Evolutionary conservation across 2,113 vertebrate species (phyloP).

Genomic region (Apodemus sylvaticus): DNA sequence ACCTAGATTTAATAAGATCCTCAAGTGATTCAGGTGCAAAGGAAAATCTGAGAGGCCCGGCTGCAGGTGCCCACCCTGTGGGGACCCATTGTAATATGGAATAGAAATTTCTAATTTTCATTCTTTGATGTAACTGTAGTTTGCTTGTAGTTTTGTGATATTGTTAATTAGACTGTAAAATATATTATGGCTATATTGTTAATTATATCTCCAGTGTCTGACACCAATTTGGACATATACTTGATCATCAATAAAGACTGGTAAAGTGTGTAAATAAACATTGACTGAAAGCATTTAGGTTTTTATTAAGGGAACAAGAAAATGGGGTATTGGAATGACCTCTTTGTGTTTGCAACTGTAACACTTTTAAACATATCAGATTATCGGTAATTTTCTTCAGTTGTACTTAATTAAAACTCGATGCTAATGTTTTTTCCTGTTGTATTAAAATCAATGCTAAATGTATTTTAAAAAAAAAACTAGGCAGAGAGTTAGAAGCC

Average conservation of each 20-base stretch:
- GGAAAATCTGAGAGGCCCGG: neutral
- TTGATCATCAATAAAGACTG: neutral
- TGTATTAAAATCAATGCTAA: conserved; percentile 56
- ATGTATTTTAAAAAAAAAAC: neutral
- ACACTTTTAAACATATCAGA: conserved; percentile 33
- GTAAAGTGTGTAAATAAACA: conserved; percentile 16
- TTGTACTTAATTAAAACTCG: conserved; percentile 53
- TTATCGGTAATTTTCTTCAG: conserved; percentile 42
- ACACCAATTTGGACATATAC: neutral
- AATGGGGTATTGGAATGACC: neutral
- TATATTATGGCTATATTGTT: neutral
- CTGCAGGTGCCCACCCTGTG: neutral
- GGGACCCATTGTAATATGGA: neutral
- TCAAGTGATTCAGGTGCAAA: neutral
- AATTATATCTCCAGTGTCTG: neutral
- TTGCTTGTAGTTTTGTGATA: neutral
- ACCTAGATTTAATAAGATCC: neutral
- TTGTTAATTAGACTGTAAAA: conserved; percentile 16
- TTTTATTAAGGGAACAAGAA: conserved; percentile 36
- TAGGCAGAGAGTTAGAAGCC: neutral
- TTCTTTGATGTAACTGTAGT: neutral
- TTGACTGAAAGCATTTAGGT: neutral
- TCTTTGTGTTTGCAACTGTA: neutral
- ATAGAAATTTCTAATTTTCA: conserved; percentile 5
- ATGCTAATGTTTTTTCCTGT: conserved; percentile 46